A percentile compares a stretch with the other conserved stretches of the same genome.
Evolutionary conservation across 2,888 invertebrate genomes (phyloP).

Genomic region (Cheilosia soror): DNA sequence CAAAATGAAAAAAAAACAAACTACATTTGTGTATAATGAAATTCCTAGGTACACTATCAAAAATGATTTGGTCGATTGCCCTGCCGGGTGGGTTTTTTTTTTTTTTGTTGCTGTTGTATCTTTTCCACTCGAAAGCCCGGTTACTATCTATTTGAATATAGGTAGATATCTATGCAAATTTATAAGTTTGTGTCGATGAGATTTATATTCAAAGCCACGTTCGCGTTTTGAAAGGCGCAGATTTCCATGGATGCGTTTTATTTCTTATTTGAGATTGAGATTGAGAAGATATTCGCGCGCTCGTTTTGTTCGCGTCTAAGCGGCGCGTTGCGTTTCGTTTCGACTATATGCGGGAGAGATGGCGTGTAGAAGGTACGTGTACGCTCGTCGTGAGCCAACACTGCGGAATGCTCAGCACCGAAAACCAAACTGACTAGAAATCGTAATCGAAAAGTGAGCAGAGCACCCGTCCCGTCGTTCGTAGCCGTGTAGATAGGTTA

Average conservation of each 20-base stretch:
- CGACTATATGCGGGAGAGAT: constrained; percentile 55
- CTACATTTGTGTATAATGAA: constrained; percentile 35
- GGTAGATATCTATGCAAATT: constrained; percentile 16
- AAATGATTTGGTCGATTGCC: constrained; percentile 58
- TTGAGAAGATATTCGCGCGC: constrained; percentile 40
- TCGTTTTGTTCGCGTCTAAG: constrained; percentile 59
- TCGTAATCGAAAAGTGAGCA: constrained; percentile 74
- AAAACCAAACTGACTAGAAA: constrained; percentile 75
- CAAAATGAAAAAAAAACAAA: constrained; percentile 40
- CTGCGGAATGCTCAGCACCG: constrained; percentile 75
- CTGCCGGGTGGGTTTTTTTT: background rate
- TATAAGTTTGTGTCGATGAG: constrained; percentile 19
- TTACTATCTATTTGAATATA: constrained; percentile 17
- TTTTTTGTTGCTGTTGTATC: background rate
- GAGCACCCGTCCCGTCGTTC: no score
- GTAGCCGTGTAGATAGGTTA: constrained; percentile 65
- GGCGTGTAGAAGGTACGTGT: constrained; percentile 29
- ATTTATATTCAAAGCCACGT: constrained; percentile 60
- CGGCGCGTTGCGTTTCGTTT: constrained; percentile 41
- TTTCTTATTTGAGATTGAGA: background rate
- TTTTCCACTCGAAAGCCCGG: constrained; percentile 24
- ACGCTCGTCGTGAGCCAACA: constrained; percentile 69
- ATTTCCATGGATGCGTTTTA: background rate
- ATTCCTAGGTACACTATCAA: constrained; percentile 65
- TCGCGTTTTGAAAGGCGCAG: constrained; percentile 40